Evolutionary conservation across 2,888 invertebrate species (phyloP).

Genomic region (Crocallis elinguaria): DNA sequence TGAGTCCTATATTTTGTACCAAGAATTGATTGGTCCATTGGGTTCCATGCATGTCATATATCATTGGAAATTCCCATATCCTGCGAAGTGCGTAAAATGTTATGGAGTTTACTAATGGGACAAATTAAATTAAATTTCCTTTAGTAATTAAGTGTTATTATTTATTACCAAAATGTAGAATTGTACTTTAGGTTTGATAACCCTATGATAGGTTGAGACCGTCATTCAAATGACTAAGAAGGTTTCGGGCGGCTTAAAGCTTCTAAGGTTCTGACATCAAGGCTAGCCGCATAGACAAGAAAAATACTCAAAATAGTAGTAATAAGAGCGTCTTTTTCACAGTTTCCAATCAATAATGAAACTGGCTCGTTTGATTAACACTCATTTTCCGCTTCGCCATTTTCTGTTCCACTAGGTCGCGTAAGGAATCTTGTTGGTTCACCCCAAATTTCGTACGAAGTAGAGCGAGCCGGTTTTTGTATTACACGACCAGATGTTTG

Average conservation of each 20-base stretch:
- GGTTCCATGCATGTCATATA: not conserved
- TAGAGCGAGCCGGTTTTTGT: constrained; percentile 16
- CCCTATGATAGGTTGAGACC: too few relatives aligned
- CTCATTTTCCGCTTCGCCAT: not conserved
- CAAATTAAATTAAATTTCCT: too few relatives aligned
- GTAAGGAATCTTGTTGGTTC: constrained; percentile 16
- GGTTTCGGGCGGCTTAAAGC: too few relatives aligned
- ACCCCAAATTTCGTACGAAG: constrained; percentile 24
- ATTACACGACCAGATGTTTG: constrained; percentile 19
- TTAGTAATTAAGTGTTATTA: too few relatives aligned
- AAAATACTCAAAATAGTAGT: too few relatives aligned
- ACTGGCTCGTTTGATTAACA: not conserved
- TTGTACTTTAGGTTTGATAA: too few relatives aligned
- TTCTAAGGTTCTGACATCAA: too few relatives aligned
- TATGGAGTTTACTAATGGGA: not conserved
- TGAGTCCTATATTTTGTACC: not conserved
- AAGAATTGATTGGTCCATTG: not conserved
- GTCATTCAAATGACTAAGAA: too few relatives aligned
- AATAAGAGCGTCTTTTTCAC: too few relatives aligned
- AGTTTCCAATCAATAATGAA: too few relatives aligned
- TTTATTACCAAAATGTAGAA: too few relatives aligned
- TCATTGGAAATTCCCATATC: constrained; percentile 11
- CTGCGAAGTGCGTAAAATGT: constrained; percentile 3
- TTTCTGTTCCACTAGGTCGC: constrained; percentile 5
- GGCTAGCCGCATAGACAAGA: too few relatives aligned